Base-by-base conservation (phyloP, 2,797 vertebrate genomes). In the Loris lydekkerianus region DNA sequence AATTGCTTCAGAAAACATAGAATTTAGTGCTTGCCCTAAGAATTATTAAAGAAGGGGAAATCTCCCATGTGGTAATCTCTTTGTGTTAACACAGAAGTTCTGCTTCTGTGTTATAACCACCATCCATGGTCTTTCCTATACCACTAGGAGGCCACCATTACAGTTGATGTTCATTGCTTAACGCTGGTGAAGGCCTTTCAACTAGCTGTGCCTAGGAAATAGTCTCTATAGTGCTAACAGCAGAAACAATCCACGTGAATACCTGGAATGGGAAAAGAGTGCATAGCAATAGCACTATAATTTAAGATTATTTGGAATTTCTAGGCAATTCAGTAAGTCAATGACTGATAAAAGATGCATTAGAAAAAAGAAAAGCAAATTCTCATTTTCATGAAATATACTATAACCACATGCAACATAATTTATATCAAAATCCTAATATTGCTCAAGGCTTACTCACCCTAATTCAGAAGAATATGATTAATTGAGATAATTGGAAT, bases 1-100 rank as follows among this genome's bases (percentile, higher is more conserved):
- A 93, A 43, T 96, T 90, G 81, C 63, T 96, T 92, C n/a, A 56
- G 31, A 37, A 97, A 84, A 86, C 40, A 86, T 93, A 94, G 25
- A 95, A 81, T 29, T 93, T 94, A 20, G 85, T 86, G 40, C 27
- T 95, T 67, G 29, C 15, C 23, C 31, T 84, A 60, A 89, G 53
- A 90, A 73, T 89, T 93, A 86, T 63, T 49, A 76, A 89, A 60
- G 53, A 89, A 86, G 34, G 13, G 27, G 60, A 95, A 69, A 5
- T 21, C 58, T 94, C 92, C 21, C 25, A 15, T 31, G 94, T 67
- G 46, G 43, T 75, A 65, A 49, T 75, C 43, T 94, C 67, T 72
- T 37, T 67, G 18, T 56, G 43, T 7, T 34, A 80, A 70, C 17
- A 14, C 13, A 46, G n/a, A 76, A 58, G 23, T 67, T 73, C 49